phyloP scores from a whole-genome alignment of 1,140 invertebrate species.

The Bombus picipes region DNA sequence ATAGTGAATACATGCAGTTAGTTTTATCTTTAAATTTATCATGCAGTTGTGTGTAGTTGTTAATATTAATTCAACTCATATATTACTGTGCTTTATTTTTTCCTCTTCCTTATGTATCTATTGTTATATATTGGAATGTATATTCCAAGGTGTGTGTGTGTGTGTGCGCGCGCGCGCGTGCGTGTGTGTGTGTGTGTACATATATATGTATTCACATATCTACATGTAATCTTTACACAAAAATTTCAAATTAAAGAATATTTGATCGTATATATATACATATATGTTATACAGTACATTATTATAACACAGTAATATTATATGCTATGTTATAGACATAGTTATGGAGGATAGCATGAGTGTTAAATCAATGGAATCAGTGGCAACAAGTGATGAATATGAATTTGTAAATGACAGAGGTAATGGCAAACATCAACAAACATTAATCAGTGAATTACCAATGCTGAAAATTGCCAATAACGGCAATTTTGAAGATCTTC shows the following conservation, averaged over 20 bases:
- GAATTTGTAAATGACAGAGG: slow-evolving; percentile 87
- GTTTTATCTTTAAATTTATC: slow-evolving; percentile 21
- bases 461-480: slow-evolving; percentile 89
- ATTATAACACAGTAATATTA: not conserved
- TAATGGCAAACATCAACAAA: slow-evolving; percentile 76
- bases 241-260: not conserved
- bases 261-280: not conserved
- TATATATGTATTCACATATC: not conserved
- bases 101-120: not conserved
- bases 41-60: not conserved
- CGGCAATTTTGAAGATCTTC: slow-evolving; percentile 88
- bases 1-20: not conserved
- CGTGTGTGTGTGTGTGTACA: accelerated
- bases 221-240: not conserved
- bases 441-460: slow-evolving; percentile 83
- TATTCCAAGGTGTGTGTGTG: not conserved
- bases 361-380: slow-evolving; percentile 91
- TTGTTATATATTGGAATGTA: not conserved
- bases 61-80: not conserved
- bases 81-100: not conserved
- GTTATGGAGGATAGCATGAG: slow-evolving; percentile 91
- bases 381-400: slow-evolving; percentile 92
- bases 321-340: slow-evolving; percentile 68
- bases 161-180: accelerated
- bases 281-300: not conserved